Evolutionary conservation across 2,797 vertebrate species (phyloP).

Genomic region (Erpetoichthys calabaricus): DNA sequence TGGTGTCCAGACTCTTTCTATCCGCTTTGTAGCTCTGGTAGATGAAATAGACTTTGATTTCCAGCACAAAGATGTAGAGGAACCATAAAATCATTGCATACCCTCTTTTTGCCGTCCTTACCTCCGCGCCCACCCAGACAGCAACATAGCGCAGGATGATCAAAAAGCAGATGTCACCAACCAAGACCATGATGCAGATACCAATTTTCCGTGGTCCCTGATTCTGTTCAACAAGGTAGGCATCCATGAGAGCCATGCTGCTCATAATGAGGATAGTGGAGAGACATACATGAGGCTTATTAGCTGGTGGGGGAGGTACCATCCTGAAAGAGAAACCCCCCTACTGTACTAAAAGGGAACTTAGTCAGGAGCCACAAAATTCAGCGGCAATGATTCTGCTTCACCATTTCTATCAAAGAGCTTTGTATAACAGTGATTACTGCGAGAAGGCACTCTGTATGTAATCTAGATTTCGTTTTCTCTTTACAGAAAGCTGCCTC

Average conservation of each 20-base stretch:
- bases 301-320: conserved; percentile 60
- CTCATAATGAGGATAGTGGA: conserved; percentile 64
- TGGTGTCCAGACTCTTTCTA: conserved; percentile 55
- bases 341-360: neutral
- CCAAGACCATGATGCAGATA: conserved; percentile 66
- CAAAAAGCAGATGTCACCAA: conserved; percentile 72
- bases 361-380: neutral
- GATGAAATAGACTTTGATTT: conserved; percentile 72
- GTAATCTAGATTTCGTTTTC: too few relatives aligned
- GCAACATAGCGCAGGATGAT: conserved; percentile 69
- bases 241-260: conserved; percentile 60
- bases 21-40: conserved; percentile 82
- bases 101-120: conserved; percentile 68
- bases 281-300: conserved; percentile 72
- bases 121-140: conserved; percentile 75
- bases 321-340: conserved; percentile 27
- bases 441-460: too few relatives aligned
- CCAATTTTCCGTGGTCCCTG: conserved; percentile 60
- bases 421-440: too few relatives aligned
- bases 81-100: conserved; percentile 76
- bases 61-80: conserved; percentile 66
- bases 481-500: too few relatives aligned
- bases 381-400: neutral
- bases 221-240: conserved; percentile 67
- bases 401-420: too few relatives aligned